Conservation (phyloP, 2,113 vertebrate species). For the Picathartes gymnocephalus region DNA sequence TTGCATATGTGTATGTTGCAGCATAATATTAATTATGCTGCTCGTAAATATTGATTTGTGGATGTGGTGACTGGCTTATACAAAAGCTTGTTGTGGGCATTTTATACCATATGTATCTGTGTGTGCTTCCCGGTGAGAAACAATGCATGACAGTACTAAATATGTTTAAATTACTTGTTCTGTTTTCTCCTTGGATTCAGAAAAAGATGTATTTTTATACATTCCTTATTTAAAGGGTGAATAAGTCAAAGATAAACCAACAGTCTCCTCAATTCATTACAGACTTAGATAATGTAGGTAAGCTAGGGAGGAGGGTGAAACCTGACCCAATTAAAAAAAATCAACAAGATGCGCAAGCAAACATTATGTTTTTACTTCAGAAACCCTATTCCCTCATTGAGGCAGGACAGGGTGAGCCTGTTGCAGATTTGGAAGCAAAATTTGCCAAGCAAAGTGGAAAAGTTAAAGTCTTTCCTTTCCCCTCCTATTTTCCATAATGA, state of each 20-base stretch:
- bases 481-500: background rate
- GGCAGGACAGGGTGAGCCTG: background rate
- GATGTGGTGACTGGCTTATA: background rate
- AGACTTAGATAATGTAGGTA: background rate
- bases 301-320: background rate
- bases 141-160: background rate
- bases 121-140: background rate
- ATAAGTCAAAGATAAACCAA: background rate
- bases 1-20: background rate
- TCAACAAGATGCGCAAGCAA: background rate
- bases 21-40: background rate
- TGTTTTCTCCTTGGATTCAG: background rate
- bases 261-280: background rate
- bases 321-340: background rate
- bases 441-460: background rate
- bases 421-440: background rate
- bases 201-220: background rate
- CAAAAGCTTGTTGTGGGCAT: background rate
- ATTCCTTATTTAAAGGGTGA: background rate
- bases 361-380: background rate
- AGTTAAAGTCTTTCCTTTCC: background rate
- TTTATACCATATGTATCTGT: background rate
- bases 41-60: rapidly evolving
- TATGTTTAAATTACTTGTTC: background rate
- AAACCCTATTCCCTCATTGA: background rate